Evolutionary conservation across 1,140 invertebrate species (phyloP), one percentile per base, ranked within the genome.

Genomic region (Drusus annulatus): DNA sequence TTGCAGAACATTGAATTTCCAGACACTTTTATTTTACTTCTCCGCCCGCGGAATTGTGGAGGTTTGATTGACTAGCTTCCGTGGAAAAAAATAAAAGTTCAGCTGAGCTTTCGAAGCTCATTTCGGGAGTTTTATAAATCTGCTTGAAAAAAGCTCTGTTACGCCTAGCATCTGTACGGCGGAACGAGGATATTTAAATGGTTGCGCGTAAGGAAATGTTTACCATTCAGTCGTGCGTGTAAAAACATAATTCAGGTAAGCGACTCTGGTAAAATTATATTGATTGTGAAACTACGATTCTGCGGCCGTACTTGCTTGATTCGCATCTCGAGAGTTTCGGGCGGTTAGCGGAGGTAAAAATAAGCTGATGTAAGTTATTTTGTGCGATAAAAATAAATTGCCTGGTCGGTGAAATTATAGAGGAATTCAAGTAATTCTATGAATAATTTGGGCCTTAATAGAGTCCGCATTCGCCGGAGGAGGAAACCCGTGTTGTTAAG

Each of bases 401-500:
- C 79, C 50, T 54, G 17, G 73, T 54, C 73, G 79, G 63, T 54
- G 31, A 80, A 80, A 80, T 76, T 80, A 80, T 62, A 80, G 23
- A 54, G 79, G 73, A 80, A 54, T 80, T 80, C 51, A 23, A 54
- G 74, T 80, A 65, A 76, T 80, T 76, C 63, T 76, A 68, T 80
- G 79, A 65, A 76, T 80, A 80, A 80, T 80, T 76, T 76, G 71
- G 51, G 62, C 16, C 50, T 73, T 80, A 80, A 80, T 80, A 74
- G 78, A 80, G 78, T 80, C 45, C 68, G 62, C 74, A 79, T 62
- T 79, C 10, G 56, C 28, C 19, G 45, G 52, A 50, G 79, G 60
- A 58, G 78, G 28, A 56, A 71, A 17, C 52, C 58, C 50, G 23
- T 45, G 76, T 69, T 51, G 50, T 78, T 78, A 54, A 71, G 52